Percentiles rank a stretch among this genome's conserved stretches.
Conservation (phyloP, 2,113 vertebrate species). For the Aspidoscelis tigris region DNA sequence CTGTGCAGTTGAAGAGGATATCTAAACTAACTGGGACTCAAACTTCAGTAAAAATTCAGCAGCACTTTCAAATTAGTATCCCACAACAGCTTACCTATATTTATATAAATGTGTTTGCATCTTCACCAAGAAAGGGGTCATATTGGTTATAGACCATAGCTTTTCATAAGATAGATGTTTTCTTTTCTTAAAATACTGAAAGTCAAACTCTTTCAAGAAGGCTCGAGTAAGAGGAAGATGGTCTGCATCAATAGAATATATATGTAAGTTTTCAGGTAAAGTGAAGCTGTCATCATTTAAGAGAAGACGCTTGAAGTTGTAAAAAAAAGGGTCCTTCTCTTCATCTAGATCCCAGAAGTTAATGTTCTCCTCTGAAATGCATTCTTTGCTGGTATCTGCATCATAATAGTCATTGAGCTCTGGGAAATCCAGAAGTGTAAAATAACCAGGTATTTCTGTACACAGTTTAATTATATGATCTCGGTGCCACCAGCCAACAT, state of each 20-base stretch:
- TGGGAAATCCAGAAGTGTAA: conserved; percentile 74
- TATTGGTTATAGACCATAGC: conserved; percentile 47
- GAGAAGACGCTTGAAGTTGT: conserved; percentile 60
- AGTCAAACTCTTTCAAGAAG: conserved; percentile 77
- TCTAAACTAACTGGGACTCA: too few species aligned
- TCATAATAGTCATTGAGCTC: conserved; percentile 60
- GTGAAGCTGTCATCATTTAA: conserved; percentile 68
- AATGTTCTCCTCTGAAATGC: conserved; percentile 19
- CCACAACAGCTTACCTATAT: conserved; percentile 72
- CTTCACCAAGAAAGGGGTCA: conserved; percentile 68
- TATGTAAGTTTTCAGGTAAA: conserved; percentile 75
- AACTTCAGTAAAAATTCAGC: background rate
- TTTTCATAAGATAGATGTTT: conserved; percentile 18
- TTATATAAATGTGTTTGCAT: conserved; percentile 79
- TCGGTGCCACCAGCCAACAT: conserved; percentile 85
- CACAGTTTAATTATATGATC: conserved; percentile 80
- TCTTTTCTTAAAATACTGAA: conserved; percentile 65
- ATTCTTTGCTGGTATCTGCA: background rate
- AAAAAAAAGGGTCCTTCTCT: conserved; percentile 60
- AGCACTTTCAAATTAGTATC: background rate
- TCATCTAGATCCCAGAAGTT: background rate
- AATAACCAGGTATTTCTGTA: conserved; percentile 58
- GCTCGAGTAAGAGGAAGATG: conserved; percentile 80
- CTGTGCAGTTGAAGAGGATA: too few species aligned
- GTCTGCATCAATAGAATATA: conserved; percentile 77